Evolutionary conservation across 2,113 vertebrate species (phyloP).

Genomic region (Mungos mungo): DNA sequence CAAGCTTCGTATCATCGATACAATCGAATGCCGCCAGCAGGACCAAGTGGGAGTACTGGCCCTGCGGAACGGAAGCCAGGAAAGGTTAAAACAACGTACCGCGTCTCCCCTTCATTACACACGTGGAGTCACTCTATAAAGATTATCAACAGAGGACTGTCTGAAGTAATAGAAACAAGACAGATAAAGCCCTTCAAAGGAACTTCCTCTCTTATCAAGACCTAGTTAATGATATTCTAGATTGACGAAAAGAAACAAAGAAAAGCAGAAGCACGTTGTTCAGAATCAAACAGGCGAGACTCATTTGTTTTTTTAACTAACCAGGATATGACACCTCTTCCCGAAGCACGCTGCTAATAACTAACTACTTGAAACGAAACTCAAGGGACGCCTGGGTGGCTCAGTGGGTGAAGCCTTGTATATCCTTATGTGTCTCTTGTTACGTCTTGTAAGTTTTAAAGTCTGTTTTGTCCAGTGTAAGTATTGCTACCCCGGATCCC

Average conservation of each 20-base stretch:
- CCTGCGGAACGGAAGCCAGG: conserved; percentile 84
- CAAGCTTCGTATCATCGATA: conserved; percentile 96
- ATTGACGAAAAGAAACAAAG: background rate
- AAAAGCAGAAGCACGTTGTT: conserved; percentile 17
- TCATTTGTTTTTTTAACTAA: background rate
- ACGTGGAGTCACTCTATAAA: background rate
- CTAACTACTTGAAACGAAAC: conserved; percentile 6
- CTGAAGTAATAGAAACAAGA: background rate
- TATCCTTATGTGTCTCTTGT: no score
- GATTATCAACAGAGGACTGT: background rate
- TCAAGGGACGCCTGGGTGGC: background rate
- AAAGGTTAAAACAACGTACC: background rate
- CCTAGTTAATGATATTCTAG: background rate
- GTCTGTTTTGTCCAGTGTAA: no score
- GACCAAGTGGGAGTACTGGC: conserved; percentile 94
- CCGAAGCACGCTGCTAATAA: conserved; percentile 31
- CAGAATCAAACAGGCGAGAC: background rate
- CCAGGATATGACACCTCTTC: background rate
- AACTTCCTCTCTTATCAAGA: background rate
- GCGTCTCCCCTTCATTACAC: background rate
- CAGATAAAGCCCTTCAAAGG: background rate
- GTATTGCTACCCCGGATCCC: no score
- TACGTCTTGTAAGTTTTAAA: no score
- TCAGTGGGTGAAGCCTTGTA: no score
- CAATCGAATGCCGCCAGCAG: conserved; percentile 95